Conservation (phyloP, 2,113 vertebrate genomes). For the Chlorodrepanis virens region DNA sequence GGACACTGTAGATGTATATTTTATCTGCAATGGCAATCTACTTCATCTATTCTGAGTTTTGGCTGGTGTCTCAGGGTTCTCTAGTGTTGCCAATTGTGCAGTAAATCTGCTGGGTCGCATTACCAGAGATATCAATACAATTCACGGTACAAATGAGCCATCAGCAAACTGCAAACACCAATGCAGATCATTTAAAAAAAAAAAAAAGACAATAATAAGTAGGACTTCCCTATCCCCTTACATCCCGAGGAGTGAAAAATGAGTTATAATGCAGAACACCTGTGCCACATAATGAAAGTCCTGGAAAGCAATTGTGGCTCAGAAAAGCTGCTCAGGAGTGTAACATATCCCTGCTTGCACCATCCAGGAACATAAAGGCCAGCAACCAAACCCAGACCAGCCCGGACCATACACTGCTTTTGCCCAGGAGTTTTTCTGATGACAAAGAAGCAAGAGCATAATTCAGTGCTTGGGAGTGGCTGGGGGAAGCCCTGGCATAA, state of each 20-base stretch:
- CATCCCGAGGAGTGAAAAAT: constrained; percentile 61
- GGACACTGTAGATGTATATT: not conserved
- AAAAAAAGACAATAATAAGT: constrained; percentile 14
- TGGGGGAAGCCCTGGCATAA: not conserved
- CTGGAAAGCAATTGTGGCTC: constrained; percentile 68
- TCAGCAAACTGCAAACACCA: constrained; percentile 50
- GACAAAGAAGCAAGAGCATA: not conserved
- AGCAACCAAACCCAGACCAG: not conserved
- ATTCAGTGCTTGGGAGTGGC: not conserved
- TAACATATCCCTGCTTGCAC: constrained; percentile 1
- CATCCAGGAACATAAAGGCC: not conserved
- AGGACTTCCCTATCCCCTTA: constrained; percentile 63
- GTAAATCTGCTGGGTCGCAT: constrained; percentile 67
- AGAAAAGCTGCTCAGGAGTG: constrained; percentile 37
- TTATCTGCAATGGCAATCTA: constrained; percentile 50
- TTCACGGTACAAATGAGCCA: constrained; percentile 63
- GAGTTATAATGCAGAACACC: constrained; percentile 65
- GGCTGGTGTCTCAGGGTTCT: constrained; percentile 54
- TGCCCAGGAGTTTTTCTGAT: not conserved
- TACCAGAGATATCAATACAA: constrained; percentile 68
- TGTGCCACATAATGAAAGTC: constrained; percentile 64
- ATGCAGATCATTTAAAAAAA: constrained; percentile 47
- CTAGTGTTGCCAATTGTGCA: constrained; percentile 63
- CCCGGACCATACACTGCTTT: not conserved
- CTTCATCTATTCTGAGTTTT: constrained; percentile 46